phyloP scores from a whole-genome alignment of 2,797 vertebrate species.

The Australoheros facetus region DNA sequence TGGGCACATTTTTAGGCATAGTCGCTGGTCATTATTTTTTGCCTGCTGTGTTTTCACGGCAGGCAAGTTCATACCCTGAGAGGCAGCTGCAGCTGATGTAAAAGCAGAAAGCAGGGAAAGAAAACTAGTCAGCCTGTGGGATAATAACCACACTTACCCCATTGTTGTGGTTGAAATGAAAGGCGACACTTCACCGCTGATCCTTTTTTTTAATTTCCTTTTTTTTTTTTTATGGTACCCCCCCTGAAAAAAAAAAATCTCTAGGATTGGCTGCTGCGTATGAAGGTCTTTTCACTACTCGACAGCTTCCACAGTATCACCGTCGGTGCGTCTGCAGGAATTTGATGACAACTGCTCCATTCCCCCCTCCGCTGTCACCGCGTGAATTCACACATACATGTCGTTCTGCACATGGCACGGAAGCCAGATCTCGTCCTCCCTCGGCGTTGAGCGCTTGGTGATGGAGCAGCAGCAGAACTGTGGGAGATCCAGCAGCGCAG shows the following conservation, averaged over 20 bases:
- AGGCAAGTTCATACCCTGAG: conserved; percentile 56
- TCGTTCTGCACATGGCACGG: conserved; percentile 69
- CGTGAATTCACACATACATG: conserved; percentile 67
- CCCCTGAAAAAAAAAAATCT: conserved; percentile 13
- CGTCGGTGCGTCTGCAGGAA: conserved; percentile 72
- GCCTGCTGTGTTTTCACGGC: conserved; percentile 45
- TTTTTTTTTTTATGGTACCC: too few relatives aligned
- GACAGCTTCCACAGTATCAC: conserved; percentile 60
- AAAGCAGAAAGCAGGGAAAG: conserved; percentile 30
- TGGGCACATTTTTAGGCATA: conserved; percentile 35
- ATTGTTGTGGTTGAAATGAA: conserved; percentile 70
- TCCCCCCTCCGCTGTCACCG: conserved; percentile 62
- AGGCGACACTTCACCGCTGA: conserved; percentile 55
- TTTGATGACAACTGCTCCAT: conserved; percentile 74
- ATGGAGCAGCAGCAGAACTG: conserved; percentile 41
- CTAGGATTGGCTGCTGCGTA: conserved; percentile 64
- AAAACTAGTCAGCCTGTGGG: conserved; percentile 27
- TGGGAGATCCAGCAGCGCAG: conserved; percentile 52
- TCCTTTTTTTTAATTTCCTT: conserved; percentile 20
- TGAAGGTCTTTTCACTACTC: conserved; percentile 67
- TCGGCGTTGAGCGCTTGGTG: conserved; percentile 39
- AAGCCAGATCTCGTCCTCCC: conserved; percentile 33
- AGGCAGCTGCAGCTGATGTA: conserved; percentile 49
- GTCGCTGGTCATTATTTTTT: conserved; percentile 12
- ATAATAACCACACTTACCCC: conserved; percentile 75